Evolutionary conservation across 1,140 invertebrate genomes (phyloP), one percentile per base, ranked within the genome.

Genomic region (Drosophila ambigua): DNA sequence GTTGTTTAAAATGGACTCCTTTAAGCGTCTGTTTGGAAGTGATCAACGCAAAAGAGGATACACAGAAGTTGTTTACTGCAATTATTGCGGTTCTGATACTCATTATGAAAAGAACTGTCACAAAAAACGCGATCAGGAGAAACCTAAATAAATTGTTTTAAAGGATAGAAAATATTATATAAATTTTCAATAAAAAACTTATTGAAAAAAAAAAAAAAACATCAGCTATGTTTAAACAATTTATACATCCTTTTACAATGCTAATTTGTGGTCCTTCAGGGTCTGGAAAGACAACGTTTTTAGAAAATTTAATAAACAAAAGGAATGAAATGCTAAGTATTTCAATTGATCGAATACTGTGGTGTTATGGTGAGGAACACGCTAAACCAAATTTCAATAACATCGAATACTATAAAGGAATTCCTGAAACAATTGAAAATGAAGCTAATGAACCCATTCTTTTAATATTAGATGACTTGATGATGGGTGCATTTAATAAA

Each of bases 331-430:
- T 50, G 11, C 9, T 50, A 24, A 50, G n/a, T 26, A 11, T 26
- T 28, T 50, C 13, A 26, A 26, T 50, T 24, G 23, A 50, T 50
- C 23, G 24, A 50, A 50, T 50, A n/a, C 23, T 26, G 23, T 50
- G 48, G 48, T 50, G 48, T 50, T 50, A 49, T 23, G 46, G 46
- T 5, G 23, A 49, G 24, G 23, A 24, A 11, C 9, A 5, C 4
- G 44, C 44, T 20, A 20, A 46, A 20, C 44, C 44, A 46, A 20
- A 46, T 46, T 46, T 16, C 7, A 20, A 46, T 20, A 5, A 46
- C 5, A n/a, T 46, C 20, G 44, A 46, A 20, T 46, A 46, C 8
- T 46, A 46, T 46, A 46, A 46, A 46, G 44, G 44, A 46, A n/a
- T 46, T 46, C 44, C 44, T 46, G 44, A 46, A 16, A 24, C 24